Evolutionary conservation across 2,113 vertebrate species (phyloP).

Genomic region (Carollia perspicillata): DNA sequence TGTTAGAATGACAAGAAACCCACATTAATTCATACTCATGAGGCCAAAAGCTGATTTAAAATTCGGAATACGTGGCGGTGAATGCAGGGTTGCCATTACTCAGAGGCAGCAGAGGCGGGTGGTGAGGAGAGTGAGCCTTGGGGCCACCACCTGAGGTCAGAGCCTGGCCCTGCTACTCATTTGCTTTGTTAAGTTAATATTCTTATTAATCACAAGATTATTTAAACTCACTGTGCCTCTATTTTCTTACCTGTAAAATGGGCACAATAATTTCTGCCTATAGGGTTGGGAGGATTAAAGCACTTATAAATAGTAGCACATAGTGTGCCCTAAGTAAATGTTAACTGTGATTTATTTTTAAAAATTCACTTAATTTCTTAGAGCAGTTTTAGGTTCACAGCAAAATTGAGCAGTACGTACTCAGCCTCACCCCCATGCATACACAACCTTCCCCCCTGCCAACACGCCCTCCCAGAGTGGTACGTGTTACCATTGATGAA

Average conservation of each 20-base stretch:
- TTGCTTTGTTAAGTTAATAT: not conserved
- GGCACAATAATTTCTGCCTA: not conserved
- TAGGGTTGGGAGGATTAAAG: not conserved
- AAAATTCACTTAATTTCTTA: not conserved
- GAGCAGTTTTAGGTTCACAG: not conserved
- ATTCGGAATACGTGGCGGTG: not conserved
- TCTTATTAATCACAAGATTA: not conserved
- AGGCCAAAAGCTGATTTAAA: not conserved
- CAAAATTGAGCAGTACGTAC: not conserved
- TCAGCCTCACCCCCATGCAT: accelerated
- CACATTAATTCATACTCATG: not conserved
- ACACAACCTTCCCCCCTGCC: not conserved
- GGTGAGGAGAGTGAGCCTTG: not conserved
- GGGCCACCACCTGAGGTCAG: not conserved
- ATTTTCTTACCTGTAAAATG: not conserved
- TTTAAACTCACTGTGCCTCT: not conserved
- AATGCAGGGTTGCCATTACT: not conserved
- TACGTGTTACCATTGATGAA: not conserved
- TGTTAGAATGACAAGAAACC: not conserved
- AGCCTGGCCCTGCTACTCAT: not conserved
- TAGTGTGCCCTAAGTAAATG: not conserved
- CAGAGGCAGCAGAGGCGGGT: not conserved
- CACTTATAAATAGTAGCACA: not conserved
- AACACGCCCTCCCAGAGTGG: not conserved
- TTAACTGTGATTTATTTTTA: not conserved